Evolutionary conservation across 1,140 invertebrate genomes (phyloP).

Genomic region (Lamellibrachia luymesi): DNA sequence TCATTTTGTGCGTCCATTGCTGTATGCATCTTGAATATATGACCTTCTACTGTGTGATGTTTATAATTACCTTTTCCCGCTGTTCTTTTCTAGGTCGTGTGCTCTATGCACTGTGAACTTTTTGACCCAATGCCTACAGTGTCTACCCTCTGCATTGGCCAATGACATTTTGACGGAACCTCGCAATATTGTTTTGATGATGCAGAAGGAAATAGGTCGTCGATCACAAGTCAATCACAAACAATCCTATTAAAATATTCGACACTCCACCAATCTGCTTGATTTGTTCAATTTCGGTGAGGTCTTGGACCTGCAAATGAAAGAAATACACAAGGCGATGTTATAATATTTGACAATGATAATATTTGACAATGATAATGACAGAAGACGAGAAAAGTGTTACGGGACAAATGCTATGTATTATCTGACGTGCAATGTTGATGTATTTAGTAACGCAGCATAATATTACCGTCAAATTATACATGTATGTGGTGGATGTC

Average conservation of each 20-base stretch:
- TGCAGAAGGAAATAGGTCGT: no score
- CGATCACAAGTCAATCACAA: neutral
- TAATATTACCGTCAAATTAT: no score
- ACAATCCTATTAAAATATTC: neutral
- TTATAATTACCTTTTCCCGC: no score
- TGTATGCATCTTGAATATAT: no score
- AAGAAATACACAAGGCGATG: neutral
- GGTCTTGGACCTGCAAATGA: neutral
- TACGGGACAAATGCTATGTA: no score
- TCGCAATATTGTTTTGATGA: neutral
- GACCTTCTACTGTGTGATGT: no score
- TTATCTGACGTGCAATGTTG: no score
- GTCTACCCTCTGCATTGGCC: neutral
- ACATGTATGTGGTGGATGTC: no score
- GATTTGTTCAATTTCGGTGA: neutral
- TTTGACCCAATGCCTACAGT: neutral
- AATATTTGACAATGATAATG: neutral
- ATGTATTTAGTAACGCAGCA: no score
- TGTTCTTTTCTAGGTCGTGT: neutral
- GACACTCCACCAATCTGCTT: neutral
- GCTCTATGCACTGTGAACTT: neutral
- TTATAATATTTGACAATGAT: neutral
- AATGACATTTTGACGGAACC: neutral
- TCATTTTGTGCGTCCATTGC: no score
- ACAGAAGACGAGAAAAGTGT: neutral